These are phyloP conservation scores for Saccopteryx bilineata DNA, from an alignment of 2,113 vertebrate genomes.

Conservation along the genomic window DNA sequence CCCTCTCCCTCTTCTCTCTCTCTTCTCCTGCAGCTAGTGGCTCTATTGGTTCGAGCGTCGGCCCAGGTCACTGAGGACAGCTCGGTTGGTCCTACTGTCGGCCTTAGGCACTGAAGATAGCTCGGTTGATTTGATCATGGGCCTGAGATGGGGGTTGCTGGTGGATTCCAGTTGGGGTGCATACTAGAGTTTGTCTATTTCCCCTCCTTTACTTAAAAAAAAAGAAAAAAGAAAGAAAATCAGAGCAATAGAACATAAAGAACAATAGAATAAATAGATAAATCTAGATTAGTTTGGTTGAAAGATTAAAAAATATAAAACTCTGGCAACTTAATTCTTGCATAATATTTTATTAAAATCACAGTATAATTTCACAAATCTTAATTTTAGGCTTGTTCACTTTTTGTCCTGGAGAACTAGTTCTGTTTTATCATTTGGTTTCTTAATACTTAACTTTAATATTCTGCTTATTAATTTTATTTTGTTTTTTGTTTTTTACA, in stretches of 20 bases:
- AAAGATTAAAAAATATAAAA: conserved; percentile 5
- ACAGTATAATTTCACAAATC: background rate
- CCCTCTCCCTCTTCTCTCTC: too few relatives aligned
- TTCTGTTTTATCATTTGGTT: background rate
- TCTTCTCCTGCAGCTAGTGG: too few relatives aligned
- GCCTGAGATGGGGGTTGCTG: too few relatives aligned
- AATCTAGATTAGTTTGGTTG: background rate
- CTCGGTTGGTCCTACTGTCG: too few relatives aligned
- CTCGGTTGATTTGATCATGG: too few relatives aligned
- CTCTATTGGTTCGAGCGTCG: too few relatives aligned
- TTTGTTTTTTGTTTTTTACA: background rate
- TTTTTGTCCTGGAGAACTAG: background rate
- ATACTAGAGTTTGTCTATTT: too few relatives aligned
- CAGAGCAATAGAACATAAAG: background rate
- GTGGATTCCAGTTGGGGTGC: too few relatives aligned
- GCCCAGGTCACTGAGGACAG: too few relatives aligned
- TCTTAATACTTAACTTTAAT: background rate
- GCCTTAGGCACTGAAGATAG: too few relatives aligned
- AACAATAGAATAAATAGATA: background rate
- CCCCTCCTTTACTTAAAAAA: too few relatives aligned
- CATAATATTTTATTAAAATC: conserved; percentile 31
- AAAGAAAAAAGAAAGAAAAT: too few relatives aligned
- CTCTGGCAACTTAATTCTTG: background rate
- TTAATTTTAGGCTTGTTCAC: background rate
- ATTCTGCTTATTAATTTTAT: background rate